A percentile compares a stretch with the other conserved stretches of the same genome.
Evolutionary conservation across 2,113 vertebrate species (phyloP).

Genomic region (Dermatemys mawii): DNA sequence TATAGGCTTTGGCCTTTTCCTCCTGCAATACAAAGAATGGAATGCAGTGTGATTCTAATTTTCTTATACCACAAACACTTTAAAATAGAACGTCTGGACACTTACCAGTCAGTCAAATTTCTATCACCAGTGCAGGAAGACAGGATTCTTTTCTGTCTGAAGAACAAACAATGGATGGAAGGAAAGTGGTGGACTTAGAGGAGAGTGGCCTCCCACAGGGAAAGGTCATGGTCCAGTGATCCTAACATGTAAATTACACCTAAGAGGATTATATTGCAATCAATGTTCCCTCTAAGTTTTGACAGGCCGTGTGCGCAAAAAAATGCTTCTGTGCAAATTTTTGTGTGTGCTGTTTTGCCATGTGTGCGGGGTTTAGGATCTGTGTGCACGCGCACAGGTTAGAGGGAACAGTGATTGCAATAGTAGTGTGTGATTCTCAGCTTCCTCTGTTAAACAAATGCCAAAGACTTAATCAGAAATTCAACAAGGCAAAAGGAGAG

Average conservation of each 20-base stretch:
- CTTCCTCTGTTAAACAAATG: not conserved
- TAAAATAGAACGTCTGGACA: not conserved
- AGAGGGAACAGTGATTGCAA: too few relatives aligned
- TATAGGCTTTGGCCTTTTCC: conserved; percentile 98
- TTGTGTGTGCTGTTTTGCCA: too few relatives aligned
- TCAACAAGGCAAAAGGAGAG: not conserved
- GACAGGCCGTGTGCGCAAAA: too few relatives aligned
- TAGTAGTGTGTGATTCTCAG: not conserved
- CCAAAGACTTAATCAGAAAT: not conserved
- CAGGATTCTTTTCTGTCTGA: not conserved
- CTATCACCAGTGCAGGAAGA: not conserved
- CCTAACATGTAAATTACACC: not conserved
- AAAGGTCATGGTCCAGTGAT: not conserved
- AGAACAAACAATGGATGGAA: not conserved
- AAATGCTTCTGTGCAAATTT: too few relatives aligned
- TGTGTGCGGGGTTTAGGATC: too few relatives aligned
- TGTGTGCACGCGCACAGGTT: too few relatives aligned
- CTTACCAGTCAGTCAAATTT: not conserved
- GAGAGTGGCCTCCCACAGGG: not conserved
- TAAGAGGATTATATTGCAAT: accelerated
- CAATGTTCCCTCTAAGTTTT: too few relatives aligned
- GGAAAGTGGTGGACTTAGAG: not conserved
- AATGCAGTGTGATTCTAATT: not conserved
- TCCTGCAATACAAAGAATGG: conserved; percentile 81
- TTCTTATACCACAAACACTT: not conserved